These are phyloP conservation scores for Cataglyphis albicans DNA, from an alignment of 2,888 invertebrate genomes.

Conservation along the genomic window DNA sequence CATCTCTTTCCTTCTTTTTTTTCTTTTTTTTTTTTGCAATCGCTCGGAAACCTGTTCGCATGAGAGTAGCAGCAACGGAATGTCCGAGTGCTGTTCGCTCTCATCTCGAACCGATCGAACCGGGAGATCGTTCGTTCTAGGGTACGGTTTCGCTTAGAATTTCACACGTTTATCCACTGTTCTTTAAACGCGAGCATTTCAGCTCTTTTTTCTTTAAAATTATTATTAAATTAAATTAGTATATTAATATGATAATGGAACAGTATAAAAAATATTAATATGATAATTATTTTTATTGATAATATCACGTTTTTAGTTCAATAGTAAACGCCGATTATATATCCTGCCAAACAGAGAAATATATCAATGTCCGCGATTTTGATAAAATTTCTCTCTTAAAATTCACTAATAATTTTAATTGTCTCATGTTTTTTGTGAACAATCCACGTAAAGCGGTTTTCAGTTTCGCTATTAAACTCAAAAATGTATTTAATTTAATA, in stretches of 20 bases:
- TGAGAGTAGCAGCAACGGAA: slow-evolving; percentile 72
- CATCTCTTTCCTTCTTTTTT: slow-evolving; percentile 25
- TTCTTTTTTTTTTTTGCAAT: slow-evolving; percentile 66
- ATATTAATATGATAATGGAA: background rate
- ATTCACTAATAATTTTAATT: background rate
- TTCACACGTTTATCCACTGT: slow-evolving; percentile 7
- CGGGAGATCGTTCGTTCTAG: slow-evolving; percentile 65
- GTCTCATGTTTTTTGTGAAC: background rate
- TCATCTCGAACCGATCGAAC: slow-evolving; percentile 66
- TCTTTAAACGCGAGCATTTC: background rate
- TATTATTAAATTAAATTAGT: background rate
- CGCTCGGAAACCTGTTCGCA: slow-evolving; percentile 74
- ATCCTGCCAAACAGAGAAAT: background rate
- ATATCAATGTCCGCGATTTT: background rate
- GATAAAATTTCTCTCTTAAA: background rate
- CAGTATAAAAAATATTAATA: background rate
- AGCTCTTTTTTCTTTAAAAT: background rate
- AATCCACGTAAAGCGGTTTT: slow-evolving; percentile 1
- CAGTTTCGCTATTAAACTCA: background rate
- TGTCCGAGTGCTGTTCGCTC: slow-evolving; percentile 72
- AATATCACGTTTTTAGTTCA: background rate
- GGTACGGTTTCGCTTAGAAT: slow-evolving; percentile 20
- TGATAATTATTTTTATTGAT: background rate
- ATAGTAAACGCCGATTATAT: background rate
- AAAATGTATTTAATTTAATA: background rate